Conservation (phyloP, 1,140 invertebrate species). For the Archegozetes longisetosus region DNA sequence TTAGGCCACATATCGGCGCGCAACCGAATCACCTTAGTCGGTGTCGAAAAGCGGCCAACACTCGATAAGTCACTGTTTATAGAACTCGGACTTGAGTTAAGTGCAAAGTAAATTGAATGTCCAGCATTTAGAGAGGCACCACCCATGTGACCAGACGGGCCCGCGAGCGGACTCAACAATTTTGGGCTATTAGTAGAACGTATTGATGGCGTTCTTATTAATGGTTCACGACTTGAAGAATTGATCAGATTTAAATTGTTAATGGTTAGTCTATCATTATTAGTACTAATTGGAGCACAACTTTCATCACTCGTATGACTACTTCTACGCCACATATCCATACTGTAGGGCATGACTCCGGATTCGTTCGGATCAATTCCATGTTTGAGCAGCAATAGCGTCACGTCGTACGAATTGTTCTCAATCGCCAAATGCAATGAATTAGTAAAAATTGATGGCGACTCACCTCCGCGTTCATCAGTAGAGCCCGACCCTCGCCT, state of each 20-base stretch:
- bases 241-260: background rate
- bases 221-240: constrained; percentile 5
- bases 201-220: constrained; percentile 9
- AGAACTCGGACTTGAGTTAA: constrained; percentile 5
- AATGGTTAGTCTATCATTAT: background rate
- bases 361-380: constrained; percentile 39
- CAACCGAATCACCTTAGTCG: background rate
- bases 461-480: constrained; percentile 4
- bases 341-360: constrained; percentile 19
- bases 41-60: background rate
- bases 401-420: constrained; percentile 37
- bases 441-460: constrained; percentile 35
- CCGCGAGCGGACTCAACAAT: constrained; percentile 1
- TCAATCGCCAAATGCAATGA: constrained; percentile 41
- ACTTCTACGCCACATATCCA: constrained; percentile 11
- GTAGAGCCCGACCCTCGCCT: background rate
- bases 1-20: constrained; percentile 3
- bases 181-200: background rate
- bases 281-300: background rate
- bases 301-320: constrained; percentile 9
- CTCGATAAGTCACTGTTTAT: constrained; percentile 5
- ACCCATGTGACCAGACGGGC: background rate
- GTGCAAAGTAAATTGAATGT: background rate
- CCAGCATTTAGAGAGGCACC: background rate
- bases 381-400: constrained; percentile 36